Conservation (phyloP, 2,113 vertebrate genomes). For the Triplophysa tibetana region DNA sequence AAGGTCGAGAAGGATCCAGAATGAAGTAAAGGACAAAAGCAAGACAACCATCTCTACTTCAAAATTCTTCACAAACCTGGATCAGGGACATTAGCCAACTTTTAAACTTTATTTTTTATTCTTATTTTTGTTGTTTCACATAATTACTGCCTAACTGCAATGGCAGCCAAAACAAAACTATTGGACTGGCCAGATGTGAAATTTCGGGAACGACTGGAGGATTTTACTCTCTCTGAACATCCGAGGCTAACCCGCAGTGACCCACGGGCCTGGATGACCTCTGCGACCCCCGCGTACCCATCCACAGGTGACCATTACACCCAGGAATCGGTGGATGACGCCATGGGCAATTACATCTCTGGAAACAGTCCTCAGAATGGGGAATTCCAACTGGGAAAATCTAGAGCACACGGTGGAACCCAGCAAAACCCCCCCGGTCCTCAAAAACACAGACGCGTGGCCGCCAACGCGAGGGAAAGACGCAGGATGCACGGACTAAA, state of each 20-base stretch:
- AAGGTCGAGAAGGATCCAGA: slow-evolving; percentile 58
- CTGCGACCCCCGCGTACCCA: slow-evolving; percentile 55
- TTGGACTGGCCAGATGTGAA: slow-evolving; percentile 64
- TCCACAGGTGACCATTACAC: slow-evolving; percentile 53
- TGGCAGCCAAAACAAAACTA: slow-evolving; percentile 58
- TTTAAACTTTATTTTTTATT: background rate
- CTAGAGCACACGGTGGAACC: slow-evolving; percentile 33
- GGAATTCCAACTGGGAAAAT: slow-evolving; percentile 28
- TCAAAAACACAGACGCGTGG: slow-evolving; percentile 75
- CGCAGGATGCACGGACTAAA: slow-evolving; percentile 81
- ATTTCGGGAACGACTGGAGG: slow-evolving; percentile 44
- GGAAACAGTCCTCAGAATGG: slow-evolving; percentile 38
- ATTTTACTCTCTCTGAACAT: slow-evolving; percentile 45
- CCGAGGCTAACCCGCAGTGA: slow-evolving; percentile 61
- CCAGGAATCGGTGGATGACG: slow-evolving; percentile 52
- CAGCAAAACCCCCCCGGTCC: slow-evolving; percentile 57
- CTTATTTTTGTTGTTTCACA: background rate
- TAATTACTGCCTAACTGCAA: background rate
- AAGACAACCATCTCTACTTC: background rate
- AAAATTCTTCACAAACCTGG: too few species aligned
- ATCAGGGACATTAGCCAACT: too few species aligned
- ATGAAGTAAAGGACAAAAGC: slow-evolving; percentile 51
- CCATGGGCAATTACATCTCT: slow-evolving; percentile 58
- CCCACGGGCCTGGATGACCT: slow-evolving; percentile 69
- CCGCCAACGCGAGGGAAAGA: slow-evolving; percentile 79